These are phyloP conservation scores for Typhlichthys eigenmanni DNA, from an alignment of 2,797 vertebrate genomes.

Conservation along the genomic window DNA sequence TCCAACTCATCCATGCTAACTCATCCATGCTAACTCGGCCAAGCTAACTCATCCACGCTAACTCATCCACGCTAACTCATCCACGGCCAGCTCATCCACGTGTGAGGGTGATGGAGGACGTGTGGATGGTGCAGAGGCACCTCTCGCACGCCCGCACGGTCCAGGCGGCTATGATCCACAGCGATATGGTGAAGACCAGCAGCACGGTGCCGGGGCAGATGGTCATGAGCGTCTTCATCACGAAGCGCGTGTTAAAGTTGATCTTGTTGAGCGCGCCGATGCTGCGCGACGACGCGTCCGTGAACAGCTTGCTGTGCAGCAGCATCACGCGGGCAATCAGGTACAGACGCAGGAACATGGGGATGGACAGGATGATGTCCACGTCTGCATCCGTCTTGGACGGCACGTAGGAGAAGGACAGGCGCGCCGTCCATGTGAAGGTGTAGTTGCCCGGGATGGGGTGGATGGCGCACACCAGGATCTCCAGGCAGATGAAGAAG, in stretches of 20 bases:
- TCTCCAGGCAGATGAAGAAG: constrained; percentile 99
- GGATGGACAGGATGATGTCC: constrained; percentile 99
- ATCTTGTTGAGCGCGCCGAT: constrained; percentile 99
- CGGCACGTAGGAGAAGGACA: constrained; percentile 94
- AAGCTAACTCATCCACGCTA: too few species aligned
- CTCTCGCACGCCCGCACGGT: constrained; percentile 99
- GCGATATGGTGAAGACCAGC: constrained; percentile 99
- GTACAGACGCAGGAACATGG: constrained; percentile 99
- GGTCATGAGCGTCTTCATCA: constrained; percentile 99
- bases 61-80: constrained; percentile 31
- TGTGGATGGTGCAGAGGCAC: constrained; percentile 72
- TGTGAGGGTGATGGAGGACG: constrained; percentile 57
- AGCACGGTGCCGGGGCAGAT: constrained; percentile 99
- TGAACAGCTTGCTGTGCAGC: constrained; percentile 99
- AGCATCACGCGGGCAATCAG: constrained; percentile 99
- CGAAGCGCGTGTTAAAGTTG: constrained; percentile 99
- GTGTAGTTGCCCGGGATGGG: constrained; percentile 99
- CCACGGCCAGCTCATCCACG: constrained; percentile 52
- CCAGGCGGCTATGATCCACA: constrained; percentile 99
- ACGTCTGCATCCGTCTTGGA: constrained; percentile 97
- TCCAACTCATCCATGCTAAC: constrained; percentile 9
- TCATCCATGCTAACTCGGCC: too few species aligned
- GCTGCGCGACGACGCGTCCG: constrained; percentile 97
- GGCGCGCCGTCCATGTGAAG: constrained; percentile 97
- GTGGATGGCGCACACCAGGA: constrained; percentile 99